phyloP scores from a whole-genome alignment of 2,888 invertebrate genomes.

The Sinhomidia bicolor region DNA sequence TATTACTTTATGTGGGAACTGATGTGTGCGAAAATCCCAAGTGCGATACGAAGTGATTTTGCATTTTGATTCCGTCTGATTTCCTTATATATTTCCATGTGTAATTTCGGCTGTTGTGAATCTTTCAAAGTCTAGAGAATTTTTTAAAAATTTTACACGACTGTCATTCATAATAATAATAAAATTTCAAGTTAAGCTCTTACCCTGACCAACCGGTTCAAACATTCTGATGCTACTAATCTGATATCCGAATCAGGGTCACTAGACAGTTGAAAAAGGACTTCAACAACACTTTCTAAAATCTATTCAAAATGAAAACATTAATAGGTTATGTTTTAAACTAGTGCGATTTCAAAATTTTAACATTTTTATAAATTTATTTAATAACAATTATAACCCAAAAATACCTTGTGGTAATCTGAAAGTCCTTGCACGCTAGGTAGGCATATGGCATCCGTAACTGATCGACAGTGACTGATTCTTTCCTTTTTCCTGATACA shows the following conservation, averaged over 20 bases:
- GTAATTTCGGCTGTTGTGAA: constrained; percentile 87
- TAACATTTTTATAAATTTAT: too few species aligned
- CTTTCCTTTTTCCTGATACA: constrained; percentile 88
- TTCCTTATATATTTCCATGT: constrained; percentile 91
- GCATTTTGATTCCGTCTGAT: constrained; percentile 90
- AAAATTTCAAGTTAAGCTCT: constrained; percentile 57
- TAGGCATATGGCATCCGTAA: constrained; percentile 88
- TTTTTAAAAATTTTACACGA: not conserved
- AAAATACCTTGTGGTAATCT: constrained; percentile 83
- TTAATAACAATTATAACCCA: not conserved
- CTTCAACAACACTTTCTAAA: constrained; percentile 88
- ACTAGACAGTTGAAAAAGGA: constrained; percentile 88
- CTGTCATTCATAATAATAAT: not conserved
- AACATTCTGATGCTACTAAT: constrained; percentile 91
- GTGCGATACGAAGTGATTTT: constrained; percentile 88
- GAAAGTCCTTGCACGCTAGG: constrained; percentile 85
- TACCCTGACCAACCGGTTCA: constrained; percentile 90
- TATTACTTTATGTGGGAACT: constrained; percentile 77
- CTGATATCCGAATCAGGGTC: constrained; percentile 90
- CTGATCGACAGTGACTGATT: constrained; percentile 87
- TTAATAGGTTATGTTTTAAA: not conserved
- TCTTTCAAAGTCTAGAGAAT: constrained; percentile 85
- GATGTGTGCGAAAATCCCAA: constrained; percentile 81
- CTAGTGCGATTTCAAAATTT: too few species aligned
- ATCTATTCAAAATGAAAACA: constrained; percentile 82